Evolutionary conservation across 1,140 invertebrate species (phyloP).

Genomic region (Zaprionus tsacasi): DNA sequence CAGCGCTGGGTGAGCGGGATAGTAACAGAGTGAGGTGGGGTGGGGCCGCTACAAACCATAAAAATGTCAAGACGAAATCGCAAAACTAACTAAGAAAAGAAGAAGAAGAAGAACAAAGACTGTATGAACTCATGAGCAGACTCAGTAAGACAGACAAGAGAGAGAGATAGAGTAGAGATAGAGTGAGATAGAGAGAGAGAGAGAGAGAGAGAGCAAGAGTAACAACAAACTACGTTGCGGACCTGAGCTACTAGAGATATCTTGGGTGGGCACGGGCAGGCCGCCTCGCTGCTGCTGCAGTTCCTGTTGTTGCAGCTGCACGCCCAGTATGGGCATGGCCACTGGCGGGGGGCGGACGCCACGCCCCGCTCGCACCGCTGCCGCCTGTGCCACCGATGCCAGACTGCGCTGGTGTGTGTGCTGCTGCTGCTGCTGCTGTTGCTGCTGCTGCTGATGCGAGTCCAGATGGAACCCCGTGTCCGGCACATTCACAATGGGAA

Average conservation of each 20-base stretch:
- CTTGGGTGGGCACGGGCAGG: conserved; percentile 78
- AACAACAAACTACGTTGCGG: conserved; percentile 76
- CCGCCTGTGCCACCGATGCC: conserved; percentile 72
- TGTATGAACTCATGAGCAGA: conserved; percentile 62
- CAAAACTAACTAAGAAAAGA: conserved; percentile 11
- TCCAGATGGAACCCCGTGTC: conserved; percentile 46
- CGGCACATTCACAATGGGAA: conserved; percentile 73
- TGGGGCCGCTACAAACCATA: conserved; percentile 43
- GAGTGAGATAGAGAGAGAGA: conserved; percentile 38
- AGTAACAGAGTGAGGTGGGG: not conserved
- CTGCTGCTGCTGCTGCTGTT: conserved; percentile 35
- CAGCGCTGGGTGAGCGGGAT: conserved; percentile 15
- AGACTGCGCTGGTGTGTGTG: conserved; percentile 65
- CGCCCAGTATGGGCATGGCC: conserved; percentile 79
- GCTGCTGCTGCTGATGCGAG: conserved; percentile 37
- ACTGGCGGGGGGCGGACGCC: conserved; percentile 79
- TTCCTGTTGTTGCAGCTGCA: conserved; percentile 82
- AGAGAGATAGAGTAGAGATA: conserved; percentile 46
- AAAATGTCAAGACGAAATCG: conserved; percentile 43
- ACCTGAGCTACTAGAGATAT: conserved; percentile 84
- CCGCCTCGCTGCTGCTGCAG: conserved; percentile 79
- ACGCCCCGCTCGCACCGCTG: conserved; percentile 64
- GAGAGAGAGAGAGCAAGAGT: conserved; percentile 45
- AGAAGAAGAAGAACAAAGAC: conserved; percentile 34
- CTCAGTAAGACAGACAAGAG: conserved; percentile 35